Conservation (phyloP, 2,797 vertebrate species). For the Lepidocolaptes lacrymiger region DNA sequence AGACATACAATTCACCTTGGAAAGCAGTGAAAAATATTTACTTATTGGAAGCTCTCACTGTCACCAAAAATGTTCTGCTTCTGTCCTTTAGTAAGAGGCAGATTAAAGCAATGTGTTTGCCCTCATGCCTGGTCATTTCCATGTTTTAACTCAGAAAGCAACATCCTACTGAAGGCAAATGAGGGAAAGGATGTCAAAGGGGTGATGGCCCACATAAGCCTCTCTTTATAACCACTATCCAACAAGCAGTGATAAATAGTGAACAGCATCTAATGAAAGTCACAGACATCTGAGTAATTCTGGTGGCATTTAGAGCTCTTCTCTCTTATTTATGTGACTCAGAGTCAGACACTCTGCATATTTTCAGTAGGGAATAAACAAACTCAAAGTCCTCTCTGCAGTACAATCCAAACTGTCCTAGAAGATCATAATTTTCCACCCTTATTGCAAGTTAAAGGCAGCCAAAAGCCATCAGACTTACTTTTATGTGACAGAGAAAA, state of each 20-base stretch:
- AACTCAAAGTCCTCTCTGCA: slow-evolving; percentile 45
- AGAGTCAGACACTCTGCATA: slow-evolving; percentile 38
- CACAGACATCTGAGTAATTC: slow-evolving; percentile 73
- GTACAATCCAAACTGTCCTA: slow-evolving; percentile 45
- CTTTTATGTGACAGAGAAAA: not conserved
- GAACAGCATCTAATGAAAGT: slow-evolving; percentile 70
- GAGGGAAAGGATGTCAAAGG: not conserved
- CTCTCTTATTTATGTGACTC: slow-evolving; percentile 71
- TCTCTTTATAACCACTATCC: slow-evolving; percentile 7
- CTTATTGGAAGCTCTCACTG: not conserved
- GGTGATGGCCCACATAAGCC: slow-evolving; percentile 31
- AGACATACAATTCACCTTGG: not conserved
- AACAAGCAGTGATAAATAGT: slow-evolving; percentile 55
- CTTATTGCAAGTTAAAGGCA: slow-evolving; percentile 52
- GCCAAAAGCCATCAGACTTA: slow-evolving; percentile 16
- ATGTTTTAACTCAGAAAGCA: slow-evolving; percentile 17
- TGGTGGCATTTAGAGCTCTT: slow-evolving; percentile 48
- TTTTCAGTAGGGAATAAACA: slow-evolving; percentile 65
- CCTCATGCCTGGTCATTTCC: slow-evolving; percentile 4
- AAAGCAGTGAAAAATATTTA: not conserved
- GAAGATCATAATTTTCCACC: slow-evolving; percentile 56
- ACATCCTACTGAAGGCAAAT: not conserved
- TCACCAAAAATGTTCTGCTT: not conserved
- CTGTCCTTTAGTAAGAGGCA: not conserved
- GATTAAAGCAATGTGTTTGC: slow-evolving; percentile 24